Evolutionary conservation across 2,113 vertebrate species (phyloP).

Genomic region (Neolamprologus falcicula): DNA sequence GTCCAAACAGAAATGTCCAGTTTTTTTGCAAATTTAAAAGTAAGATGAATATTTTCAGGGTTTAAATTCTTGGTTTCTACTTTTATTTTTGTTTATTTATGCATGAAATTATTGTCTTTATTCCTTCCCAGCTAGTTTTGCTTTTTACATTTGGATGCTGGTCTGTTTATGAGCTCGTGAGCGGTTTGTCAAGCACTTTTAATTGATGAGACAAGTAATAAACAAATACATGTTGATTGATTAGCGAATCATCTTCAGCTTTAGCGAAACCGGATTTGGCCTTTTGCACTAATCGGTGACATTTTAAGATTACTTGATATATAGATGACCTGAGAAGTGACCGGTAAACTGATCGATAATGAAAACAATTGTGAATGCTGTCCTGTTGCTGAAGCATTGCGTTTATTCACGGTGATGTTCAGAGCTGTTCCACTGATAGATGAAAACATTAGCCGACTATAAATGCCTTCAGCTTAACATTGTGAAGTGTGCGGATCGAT

Average conservation of each 20-base stretch:
- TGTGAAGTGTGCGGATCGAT: not conserved
- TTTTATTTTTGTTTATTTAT: not conserved
- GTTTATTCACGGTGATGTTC: not conserved
- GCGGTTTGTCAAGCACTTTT: not conserved
- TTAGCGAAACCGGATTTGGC: not conserved
- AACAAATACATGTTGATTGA: not conserved
- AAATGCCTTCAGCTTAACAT: not conserved
- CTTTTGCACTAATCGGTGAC: not conserved
- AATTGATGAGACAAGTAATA: not conserved
- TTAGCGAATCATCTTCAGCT: not conserved
- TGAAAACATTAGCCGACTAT: not conserved
- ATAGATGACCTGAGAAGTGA: not conserved
- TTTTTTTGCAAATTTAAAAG: not conserved
- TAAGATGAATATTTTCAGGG: not conserved
- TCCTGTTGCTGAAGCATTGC: not conserved
- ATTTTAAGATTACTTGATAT: not conserved
- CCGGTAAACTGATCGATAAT: not conserved
- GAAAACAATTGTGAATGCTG: not conserved
- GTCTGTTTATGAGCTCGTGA: not conserved
- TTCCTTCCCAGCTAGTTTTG: not conserved
- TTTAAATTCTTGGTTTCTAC: not conserved
- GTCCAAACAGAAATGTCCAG: not conserved
- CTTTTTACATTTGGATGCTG: not conserved
- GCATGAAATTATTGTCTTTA: not conserved
- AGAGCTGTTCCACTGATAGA: not conserved